These are phyloP conservation scores for Caenorhabditis remanei DNA, from an alignment of 1,140 invertebrate genomes.

Conservation along the genomic window DNA sequence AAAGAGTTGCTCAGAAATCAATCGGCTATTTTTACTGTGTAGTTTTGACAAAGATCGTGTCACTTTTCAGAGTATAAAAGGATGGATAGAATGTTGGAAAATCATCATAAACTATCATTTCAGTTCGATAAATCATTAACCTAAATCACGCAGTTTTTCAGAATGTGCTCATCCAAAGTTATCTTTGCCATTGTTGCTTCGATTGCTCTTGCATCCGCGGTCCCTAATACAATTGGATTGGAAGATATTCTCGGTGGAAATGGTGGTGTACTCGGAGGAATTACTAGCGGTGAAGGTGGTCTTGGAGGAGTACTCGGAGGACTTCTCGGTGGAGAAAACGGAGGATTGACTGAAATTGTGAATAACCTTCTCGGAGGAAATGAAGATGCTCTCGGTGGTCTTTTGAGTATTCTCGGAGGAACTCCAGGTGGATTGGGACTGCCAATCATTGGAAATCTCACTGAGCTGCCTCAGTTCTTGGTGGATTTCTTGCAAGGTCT, in stretches of 20 bases:
- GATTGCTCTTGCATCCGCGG: background rate
- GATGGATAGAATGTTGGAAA: background rate
- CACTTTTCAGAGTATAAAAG: background rate
- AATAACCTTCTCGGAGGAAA: background rate
- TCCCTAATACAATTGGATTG: background rate
- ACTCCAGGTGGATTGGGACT: background rate
- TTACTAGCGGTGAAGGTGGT: background rate
- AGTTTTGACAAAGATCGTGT: background rate
- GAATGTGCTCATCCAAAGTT: slow-evolving; percentile 6
- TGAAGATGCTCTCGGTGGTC: background rate
- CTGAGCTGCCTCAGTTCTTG: background rate
- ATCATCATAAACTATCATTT: background rate
- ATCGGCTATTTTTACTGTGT: background rate
- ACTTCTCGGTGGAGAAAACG: background rate
- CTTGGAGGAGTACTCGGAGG: background rate
- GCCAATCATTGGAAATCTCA: background rate
- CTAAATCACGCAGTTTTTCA: too few species aligned
- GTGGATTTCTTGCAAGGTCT: background rate
- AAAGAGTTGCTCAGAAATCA: background rate
- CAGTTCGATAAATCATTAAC: background rate
- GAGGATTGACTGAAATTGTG: background rate
- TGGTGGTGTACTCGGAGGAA: background rate
- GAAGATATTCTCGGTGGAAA: background rate
- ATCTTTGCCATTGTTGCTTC: background rate
- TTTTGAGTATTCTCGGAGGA: background rate